These are phyloP conservation scores for Sipha flava DNA, from an alignment of 1,140 invertebrate species.

Conservation along the genomic window DNA sequence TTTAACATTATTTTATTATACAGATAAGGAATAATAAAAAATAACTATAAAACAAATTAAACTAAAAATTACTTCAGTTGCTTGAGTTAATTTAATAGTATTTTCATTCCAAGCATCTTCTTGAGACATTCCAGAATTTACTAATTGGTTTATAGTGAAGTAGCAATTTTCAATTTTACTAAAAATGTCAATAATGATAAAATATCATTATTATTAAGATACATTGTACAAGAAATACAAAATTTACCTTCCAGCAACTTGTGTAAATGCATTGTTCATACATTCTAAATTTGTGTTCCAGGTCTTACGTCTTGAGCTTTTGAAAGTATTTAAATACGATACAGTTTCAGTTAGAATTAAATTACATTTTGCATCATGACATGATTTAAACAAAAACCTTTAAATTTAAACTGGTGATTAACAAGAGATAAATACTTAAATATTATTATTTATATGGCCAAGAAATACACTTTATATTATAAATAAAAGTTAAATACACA, in stretches of 20 bases:
- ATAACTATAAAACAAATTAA: neutral
- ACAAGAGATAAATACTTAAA: neutral
- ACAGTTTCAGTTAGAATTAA: constrained; percentile 56
- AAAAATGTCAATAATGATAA: neutral
- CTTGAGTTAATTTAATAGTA: constrained; percentile 66
- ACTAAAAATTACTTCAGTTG: constrained; percentile 50
- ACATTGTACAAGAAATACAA: neutral
- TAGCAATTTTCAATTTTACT: constrained; percentile 63
- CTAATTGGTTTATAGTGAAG: constrained; percentile 56
- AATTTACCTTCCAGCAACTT: constrained; percentile 60
- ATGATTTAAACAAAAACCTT: constrained; percentile 64
- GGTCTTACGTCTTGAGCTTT: constrained; percentile 28
- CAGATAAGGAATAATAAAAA: neutral
- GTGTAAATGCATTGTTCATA: constrained; percentile 57
- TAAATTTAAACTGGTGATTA: neutral
- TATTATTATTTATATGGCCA: too few species aligned
- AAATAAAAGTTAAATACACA: too few species aligned
- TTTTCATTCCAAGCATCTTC: constrained; percentile 79
- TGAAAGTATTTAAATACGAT: constrained; percentile 49
- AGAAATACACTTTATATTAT: too few species aligned
- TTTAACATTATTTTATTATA: neutral
- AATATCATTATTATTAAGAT: neutral
- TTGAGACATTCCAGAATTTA: constrained; percentile 51
- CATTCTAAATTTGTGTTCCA: constrained; percentile 57
- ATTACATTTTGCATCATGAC: constrained; percentile 54